phyloP scores from a whole-genome alignment of 2,888 invertebrate species.

The Euphydryas editha region DNA sequence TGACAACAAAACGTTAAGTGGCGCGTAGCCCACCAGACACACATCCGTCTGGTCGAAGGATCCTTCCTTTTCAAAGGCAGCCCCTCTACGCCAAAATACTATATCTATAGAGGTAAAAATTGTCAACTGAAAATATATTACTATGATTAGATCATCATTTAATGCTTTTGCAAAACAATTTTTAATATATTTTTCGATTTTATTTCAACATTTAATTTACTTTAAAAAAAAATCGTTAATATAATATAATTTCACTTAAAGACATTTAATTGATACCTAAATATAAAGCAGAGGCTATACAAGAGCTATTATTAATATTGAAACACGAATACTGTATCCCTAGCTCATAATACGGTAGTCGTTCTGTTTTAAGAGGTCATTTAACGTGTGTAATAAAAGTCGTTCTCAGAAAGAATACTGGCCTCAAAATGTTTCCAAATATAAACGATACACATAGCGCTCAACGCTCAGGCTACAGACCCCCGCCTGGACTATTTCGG shows the following conservation, averaged over 20 bases:
- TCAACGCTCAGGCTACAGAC: slow-evolving; percentile 44
- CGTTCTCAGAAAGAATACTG: slow-evolving; percentile 35
- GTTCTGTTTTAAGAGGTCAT: slow-evolving; percentile 27
- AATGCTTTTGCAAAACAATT: neutral
- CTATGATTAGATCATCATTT: slow-evolving; percentile 3
- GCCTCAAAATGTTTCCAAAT: slow-evolving; percentile 44
- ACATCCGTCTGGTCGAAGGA: too few species aligned
- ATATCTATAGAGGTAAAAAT: neutral
- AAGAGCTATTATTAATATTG: neutral
- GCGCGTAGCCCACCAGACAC: too few species aligned
- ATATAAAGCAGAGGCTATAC: neutral
- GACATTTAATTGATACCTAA: too few species aligned
- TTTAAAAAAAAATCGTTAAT: too few species aligned
- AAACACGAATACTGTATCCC: neutral
- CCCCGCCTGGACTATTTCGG: slow-evolving; percentile 62
- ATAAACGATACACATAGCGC: slow-evolving; percentile 31
- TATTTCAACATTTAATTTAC: neutral
- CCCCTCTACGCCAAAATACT: too few species aligned
- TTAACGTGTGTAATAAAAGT: slow-evolving; percentile 11
- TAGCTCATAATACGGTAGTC: neutral
- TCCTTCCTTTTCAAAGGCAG: too few species aligned
- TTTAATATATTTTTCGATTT: neutral
- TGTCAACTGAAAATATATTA: neutral
- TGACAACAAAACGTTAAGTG: too few species aligned
- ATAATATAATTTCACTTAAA: too few species aligned